phyloP scores from a whole-genome alignment of 2,113 vertebrate species.

The Hippoglossus stenolepis region DNA sequence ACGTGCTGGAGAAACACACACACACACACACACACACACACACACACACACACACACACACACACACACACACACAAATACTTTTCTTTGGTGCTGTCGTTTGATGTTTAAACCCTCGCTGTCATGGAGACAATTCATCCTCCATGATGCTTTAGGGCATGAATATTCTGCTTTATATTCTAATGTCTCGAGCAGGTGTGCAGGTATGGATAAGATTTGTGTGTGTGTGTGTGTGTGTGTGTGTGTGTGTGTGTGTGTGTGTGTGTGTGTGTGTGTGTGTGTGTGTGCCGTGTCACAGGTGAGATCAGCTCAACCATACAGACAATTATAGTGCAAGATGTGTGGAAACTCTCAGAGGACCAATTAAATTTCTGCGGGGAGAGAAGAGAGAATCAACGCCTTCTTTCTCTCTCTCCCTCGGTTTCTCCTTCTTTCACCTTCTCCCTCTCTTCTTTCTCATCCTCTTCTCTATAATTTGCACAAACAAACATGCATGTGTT shows the following conservation, averaged over 20 bases:
- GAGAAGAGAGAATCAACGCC: background rate
- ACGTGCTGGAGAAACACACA: conserved; percentile 10
- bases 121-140: conserved; percentile 7
- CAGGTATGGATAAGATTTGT: conserved; percentile 28
- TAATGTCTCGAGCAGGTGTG: conserved; percentile 27
- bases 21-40: background rate
- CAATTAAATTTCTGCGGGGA: conserved; percentile 39
- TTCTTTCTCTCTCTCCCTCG: background rate
- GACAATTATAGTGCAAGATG: conserved; percentile 25
- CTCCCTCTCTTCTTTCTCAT: background rate
- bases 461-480: background rate
- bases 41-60: background rate
- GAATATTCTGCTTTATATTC: conserved; percentile 7
- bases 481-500: conserved; percentile 22
- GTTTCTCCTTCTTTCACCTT: background rate
- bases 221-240: conserved; percentile 3
- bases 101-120: conserved; percentile 29
- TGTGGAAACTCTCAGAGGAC: conserved; percentile 40
- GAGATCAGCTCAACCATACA: conserved; percentile 11
- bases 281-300: conserved; percentile 9
- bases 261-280: conserved; percentile 8
- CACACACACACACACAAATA: conserved; percentile 3
- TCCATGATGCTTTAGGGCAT: conserved; percentile 45
- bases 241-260: conserved; percentile 7
- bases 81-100: background rate